Evolutionary conservation across 2,113 vertebrate genomes (phyloP).

Genomic region (Paraplagusia blochii): DNA sequence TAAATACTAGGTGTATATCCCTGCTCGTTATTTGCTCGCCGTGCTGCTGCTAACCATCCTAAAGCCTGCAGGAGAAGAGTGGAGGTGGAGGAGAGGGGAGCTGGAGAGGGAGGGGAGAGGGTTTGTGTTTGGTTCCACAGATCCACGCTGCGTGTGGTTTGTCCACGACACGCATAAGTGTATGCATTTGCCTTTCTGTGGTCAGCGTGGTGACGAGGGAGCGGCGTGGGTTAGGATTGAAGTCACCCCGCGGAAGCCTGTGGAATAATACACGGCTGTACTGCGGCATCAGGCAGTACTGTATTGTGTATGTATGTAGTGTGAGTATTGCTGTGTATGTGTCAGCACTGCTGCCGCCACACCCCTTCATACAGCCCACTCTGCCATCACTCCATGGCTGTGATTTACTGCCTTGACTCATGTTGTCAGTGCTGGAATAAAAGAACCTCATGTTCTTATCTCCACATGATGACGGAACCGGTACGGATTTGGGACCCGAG

Average conservation of each 20-base stretch:
- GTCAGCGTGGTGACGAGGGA: background rate
- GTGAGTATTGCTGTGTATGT: constrained; percentile 15
- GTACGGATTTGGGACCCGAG: too few relatives aligned
- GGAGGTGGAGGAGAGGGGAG: background rate
- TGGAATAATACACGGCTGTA: background rate
- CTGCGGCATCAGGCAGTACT: constrained; percentile 14
- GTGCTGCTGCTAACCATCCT: background rate
- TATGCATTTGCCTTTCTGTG: background rate
- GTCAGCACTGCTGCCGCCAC: constrained; percentile 56
- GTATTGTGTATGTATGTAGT: background rate
- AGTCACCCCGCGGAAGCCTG: background rate
- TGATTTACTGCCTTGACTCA: background rate
- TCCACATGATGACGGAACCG: too few relatives aligned
- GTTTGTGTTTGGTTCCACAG: background rate
- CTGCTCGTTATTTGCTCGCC: background rate
- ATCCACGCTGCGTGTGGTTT: background rate
- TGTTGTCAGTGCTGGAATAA: background rate
- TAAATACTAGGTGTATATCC: background rate
- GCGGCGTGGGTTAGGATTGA: background rate
- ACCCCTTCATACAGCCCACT: constrained; percentile 50
- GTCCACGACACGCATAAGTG: background rate
- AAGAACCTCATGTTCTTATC: too few relatives aligned
- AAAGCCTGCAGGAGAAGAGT: background rate
- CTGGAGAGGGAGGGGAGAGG: background rate
- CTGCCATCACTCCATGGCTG: too few relatives aligned